Conservation (phyloP, 2,797 vertebrate genomes). For the Hippoglossus hippoglossus region DNA sequence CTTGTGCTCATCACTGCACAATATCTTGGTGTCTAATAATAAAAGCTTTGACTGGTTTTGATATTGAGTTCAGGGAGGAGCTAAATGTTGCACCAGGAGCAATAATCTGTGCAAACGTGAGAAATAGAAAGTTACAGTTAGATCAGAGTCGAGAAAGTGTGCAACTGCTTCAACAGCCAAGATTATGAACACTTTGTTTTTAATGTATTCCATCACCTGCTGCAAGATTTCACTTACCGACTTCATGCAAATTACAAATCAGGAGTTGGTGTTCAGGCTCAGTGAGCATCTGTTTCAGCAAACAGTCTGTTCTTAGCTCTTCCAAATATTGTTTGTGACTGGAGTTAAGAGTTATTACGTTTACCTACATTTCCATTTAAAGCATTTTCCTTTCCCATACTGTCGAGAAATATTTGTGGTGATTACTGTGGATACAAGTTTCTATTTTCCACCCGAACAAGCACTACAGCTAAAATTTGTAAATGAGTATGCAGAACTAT, state of each 20-base stretch:
- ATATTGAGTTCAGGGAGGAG: not conserved
- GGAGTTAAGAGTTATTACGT: not conserved
- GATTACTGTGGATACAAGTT: not conserved
- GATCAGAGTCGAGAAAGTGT: too few relatives aligned
- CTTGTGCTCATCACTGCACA: too few relatives aligned
- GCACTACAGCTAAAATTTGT: not conserved
- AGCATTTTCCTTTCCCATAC: not conserved
- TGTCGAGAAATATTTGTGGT: not conserved
- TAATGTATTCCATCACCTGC: slow-evolving; percentile 38
- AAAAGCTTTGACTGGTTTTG: not conserved
- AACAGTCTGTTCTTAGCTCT: not conserved
- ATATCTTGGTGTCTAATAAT: too few relatives aligned
- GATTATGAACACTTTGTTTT: not conserved
- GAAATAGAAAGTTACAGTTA: too few relatives aligned
- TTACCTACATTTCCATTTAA: slow-evolving; percentile 4
- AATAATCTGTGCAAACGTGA: not conserved
- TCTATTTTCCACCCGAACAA: not conserved
- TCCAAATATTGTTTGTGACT: not conserved
- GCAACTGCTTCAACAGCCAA: not conserved
- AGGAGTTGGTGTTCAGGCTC: not conserved
- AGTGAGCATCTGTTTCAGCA: slow-evolving; percentile 23
- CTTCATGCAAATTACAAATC: slow-evolving; percentile 13
- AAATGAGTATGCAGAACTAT: slow-evolving; percentile 10
- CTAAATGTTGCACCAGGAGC: too few relatives aligned
- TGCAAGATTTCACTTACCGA: slow-evolving; percentile 8